Percentiles rank a stretch among this genome's conserved stretches.
Evolutionary conservation across 2,888 invertebrate species (phyloP).

Genomic region (Salticus scenicus): DNA sequence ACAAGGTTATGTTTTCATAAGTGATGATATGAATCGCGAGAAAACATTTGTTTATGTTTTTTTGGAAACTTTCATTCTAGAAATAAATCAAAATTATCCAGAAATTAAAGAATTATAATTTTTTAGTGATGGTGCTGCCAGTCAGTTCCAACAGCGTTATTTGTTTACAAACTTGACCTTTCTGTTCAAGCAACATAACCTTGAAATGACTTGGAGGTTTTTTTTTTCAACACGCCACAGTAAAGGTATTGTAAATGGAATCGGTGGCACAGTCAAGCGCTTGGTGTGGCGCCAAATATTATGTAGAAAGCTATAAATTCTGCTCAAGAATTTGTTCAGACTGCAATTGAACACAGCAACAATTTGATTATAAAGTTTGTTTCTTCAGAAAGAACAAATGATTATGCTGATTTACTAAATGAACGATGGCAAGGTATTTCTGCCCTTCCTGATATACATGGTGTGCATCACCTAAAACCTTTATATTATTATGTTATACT

Average conservation of each 20-base stretch:
- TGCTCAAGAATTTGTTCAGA: background rate
- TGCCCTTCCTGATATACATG: background rate
- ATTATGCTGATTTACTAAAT: background rate
- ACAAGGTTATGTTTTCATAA: no score
- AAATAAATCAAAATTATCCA: background rate
- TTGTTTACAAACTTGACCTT: background rate
- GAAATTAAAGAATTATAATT: background rate
- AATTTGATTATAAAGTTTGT: background rate
- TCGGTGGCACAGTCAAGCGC: no score
- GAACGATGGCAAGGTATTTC: background rate
- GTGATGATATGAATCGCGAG: no score
- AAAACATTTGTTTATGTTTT: no score
- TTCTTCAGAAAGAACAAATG: background rate
- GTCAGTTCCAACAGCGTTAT: background rate
- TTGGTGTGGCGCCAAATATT: no score
- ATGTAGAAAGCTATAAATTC: background rate
- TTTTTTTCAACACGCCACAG: background rate
- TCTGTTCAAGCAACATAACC: background rate
- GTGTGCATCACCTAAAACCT: background rate
- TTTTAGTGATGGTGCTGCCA: slow-evolving; percentile 1
- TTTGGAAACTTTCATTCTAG: no score
- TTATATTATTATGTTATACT: background rate
- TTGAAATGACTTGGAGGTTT: background rate
- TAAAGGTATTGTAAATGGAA: background rate
- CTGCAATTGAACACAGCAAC: background rate